A percentile compares a stretch with the other conserved stretches of the same genome.
These are phyloP conservation scores for Pseudanteris insignis DNA, from an alignment of 2,888 invertebrate genomes.

Conservation along the genomic window DNA sequence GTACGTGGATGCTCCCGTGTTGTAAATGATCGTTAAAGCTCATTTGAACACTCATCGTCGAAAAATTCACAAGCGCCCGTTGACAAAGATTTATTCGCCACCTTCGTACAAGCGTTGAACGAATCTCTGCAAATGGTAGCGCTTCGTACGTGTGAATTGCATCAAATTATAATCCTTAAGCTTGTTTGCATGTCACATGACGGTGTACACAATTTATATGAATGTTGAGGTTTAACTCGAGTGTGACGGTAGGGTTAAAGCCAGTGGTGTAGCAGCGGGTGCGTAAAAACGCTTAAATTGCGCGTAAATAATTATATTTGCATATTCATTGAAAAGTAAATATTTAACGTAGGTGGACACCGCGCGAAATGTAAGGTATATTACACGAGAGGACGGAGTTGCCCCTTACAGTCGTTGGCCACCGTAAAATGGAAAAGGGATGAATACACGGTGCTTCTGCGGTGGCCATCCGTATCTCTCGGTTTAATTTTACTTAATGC, in stretches of 20 bases:
- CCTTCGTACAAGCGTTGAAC: too few relatives aligned
- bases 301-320: conserved; percentile 67
- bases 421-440: conserved; percentile 56
- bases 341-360: conserved; percentile 61
- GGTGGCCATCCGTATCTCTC: conserved; percentile 55
- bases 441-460: conserved; percentile 48
- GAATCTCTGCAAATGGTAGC: too few relatives aligned
- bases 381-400: conserved; percentile 51
- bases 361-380: conserved; percentile 60
- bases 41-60: too few relatives aligned
- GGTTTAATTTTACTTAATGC: conserved; percentile 62
- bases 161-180: conserved; percentile 31
- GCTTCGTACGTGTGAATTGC: conserved; percentile 31
- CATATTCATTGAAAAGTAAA: conserved; percentile 67
- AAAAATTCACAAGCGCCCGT: too few relatives aligned
- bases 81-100: too few relatives aligned
- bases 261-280: conserved; percentile 46
- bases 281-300: conserved; percentile 66
- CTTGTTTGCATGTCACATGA: conserved; percentile 42
- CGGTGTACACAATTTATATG: conserved; percentile 38
- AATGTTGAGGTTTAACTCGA: conserved; percentile 26
- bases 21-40: too few relatives aligned
- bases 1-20: too few relatives aligned
- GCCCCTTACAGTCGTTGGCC: conserved; percentile 49
- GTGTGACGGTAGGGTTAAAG: conserved; percentile 37